Percentiles rank a stretch among this genome's conserved stretches.
Conservation (phyloP, 2,113 vertebrate genomes). For the Neotragus moschatus region DNA sequence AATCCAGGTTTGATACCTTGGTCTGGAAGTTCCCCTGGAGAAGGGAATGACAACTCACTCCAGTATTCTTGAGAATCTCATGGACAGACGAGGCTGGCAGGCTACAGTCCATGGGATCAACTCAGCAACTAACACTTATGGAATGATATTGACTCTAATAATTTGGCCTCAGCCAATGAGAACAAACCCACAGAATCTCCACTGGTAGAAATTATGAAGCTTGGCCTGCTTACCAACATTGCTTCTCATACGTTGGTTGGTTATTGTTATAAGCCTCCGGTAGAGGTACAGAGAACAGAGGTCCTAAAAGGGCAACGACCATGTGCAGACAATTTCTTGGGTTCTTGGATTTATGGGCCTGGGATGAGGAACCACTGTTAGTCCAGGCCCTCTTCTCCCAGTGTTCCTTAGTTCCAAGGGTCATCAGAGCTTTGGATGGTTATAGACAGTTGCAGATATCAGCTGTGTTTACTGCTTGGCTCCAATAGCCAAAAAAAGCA, state of each 20-base stretch:
- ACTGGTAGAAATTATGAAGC: fast-evolving
- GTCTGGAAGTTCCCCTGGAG: no score
- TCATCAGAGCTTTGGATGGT: background rate
- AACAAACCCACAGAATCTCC: background rate
- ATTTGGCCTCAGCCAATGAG: background rate
- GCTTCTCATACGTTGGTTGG: background rate
- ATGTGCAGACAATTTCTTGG: background rate
- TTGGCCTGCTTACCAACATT: no score
- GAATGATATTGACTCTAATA: background rate
- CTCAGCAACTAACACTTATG: no score
- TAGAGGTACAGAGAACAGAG: background rate
- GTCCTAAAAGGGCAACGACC: no score
- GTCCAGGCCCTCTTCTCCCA: background rate
- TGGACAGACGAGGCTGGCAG: no score
- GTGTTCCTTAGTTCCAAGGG: background rate
- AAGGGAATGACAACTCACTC: no score
- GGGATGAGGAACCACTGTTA: background rate
- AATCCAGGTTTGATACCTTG: no score
- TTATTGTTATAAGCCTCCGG: background rate
- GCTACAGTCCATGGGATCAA: no score
- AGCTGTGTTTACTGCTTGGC: background rate
- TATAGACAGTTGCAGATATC: background rate
- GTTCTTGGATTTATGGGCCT: background rate
- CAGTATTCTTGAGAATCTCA: no score
- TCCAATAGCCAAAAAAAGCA: background rate